These are phyloP conservation scores for Drosophila tropicalis DNA, from an alignment of 1,140 invertebrate species.

Conservation along the genomic window DNA sequence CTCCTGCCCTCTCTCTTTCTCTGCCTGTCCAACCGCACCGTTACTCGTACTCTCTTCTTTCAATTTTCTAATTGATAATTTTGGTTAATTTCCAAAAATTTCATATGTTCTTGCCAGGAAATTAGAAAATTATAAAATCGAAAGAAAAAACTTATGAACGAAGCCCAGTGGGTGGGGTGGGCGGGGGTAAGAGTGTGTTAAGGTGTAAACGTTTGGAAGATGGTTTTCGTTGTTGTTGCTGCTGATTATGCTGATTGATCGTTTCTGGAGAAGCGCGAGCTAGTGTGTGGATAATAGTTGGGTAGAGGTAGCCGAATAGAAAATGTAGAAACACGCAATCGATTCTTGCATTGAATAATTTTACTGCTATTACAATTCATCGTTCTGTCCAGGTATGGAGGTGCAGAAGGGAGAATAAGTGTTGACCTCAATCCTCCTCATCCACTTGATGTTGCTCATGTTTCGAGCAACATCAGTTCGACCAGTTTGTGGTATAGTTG, in stretches of 20 bases:
- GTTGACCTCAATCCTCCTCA: slow-evolving; percentile 28
- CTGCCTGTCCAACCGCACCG: slow-evolving; percentile 10
- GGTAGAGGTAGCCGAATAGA: slow-evolving; percentile 43
- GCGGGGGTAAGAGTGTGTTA: slow-evolving; percentile 1
- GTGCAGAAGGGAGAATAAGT: neutral
- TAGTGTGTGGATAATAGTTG: too few relatives aligned
- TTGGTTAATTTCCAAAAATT: slow-evolving; percentile 20
- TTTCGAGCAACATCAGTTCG: slow-evolving; percentile 64
- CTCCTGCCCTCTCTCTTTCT: slow-evolving; percentile 3
- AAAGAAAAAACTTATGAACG: slow-evolving; percentile 36
- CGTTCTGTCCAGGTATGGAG: slow-evolving; percentile 28
- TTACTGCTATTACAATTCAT: slow-evolving; percentile 18
- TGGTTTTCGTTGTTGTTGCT: neutral
- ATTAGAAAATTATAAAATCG: slow-evolving; percentile 28
- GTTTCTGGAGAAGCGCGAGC: slow-evolving; percentile 12
- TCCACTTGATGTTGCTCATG: slow-evolving; percentile 23
- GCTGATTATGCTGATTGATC: too few relatives aligned
- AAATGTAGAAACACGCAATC: slow-evolving; percentile 54
- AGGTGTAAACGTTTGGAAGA: neutral
- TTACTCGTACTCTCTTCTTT: slow-evolving; percentile 17
- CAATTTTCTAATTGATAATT: slow-evolving; percentile 27
- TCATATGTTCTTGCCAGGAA: slow-evolving; percentile 22
- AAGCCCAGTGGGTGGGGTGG: slow-evolving; percentile 22
- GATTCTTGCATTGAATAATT: slow-evolving; percentile 40
- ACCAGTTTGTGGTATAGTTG: slow-evolving; percentile 78